phyloP scores from a whole-genome alignment of 2,888 invertebrate genomes.

The Cremastobaeus sp. region DNA sequence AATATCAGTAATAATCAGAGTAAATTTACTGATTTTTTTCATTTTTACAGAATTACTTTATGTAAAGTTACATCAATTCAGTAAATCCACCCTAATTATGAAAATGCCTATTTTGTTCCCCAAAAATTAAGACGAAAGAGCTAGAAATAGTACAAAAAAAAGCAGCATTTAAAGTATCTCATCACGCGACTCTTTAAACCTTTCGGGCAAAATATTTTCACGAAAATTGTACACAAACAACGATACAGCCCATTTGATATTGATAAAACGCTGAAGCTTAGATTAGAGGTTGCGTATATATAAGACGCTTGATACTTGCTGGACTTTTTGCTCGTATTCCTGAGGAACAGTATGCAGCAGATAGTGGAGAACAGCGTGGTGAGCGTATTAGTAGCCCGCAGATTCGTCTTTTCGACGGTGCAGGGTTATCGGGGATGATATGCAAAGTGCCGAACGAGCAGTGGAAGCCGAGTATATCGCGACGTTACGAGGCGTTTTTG shows the following conservation, averaged over 20 bases:
- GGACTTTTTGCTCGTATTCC: conserved; percentile 39
- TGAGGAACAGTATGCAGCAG: conserved; percentile 26
- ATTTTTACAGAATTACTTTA: too few species aligned
- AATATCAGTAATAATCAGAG: too few species aligned
- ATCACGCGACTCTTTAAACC: too few species aligned
- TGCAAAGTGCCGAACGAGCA: conserved; percentile 35
- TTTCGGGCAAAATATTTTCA: conserved; percentile 5
- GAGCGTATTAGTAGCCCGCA: conserved; percentile 34
- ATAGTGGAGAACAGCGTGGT: conserved; percentile 24
- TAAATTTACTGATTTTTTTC: too few species aligned
- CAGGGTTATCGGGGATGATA: conserved; percentile 46
- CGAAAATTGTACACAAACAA: conserved; percentile 27
- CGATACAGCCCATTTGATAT: conserved; percentile 20
- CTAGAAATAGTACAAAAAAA: too few species aligned
- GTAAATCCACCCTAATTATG: too few species aligned
- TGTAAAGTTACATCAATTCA: too few species aligned
- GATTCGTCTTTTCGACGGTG: conserved; percentile 39
- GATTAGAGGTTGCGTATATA: conserved; percentile 33
- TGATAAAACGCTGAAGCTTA: conserved; percentile 24
- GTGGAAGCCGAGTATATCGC: conserved; percentile 29
- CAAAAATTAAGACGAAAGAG: too few species aligned
- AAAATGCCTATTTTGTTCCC: too few species aligned
- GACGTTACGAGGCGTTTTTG: conserved; percentile 16
- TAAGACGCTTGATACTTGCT: conserved; percentile 34
- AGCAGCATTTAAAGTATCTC: too few species aligned